Percentiles rank a stretch among this genome's conserved stretches.
Evolutionary conservation across 2,797 vertebrate genomes (phyloP).

Genomic region (Characodon lateralis): DNA sequence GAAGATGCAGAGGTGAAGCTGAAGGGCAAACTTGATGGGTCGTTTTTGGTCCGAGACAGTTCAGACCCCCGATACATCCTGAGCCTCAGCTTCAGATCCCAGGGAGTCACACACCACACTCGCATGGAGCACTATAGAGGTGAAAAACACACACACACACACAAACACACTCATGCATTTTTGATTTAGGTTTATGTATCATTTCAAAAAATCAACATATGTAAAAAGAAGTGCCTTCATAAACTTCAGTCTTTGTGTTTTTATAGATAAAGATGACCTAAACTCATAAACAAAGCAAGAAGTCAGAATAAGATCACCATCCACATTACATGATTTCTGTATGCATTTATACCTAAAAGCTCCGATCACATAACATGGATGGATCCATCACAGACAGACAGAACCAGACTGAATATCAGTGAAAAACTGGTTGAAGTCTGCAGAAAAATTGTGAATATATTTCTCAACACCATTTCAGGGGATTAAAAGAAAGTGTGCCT

Average conservation of each 20-base stretch:
- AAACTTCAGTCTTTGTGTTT: not conserved
- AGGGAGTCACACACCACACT: conserved; percentile 94
- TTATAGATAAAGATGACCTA: not conserved
- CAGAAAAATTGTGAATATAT: too few species aligned
- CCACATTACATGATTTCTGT: too few species aligned
- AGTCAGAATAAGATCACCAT: too few species aligned
- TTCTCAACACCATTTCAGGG: not conserved
- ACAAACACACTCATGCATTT: not conserved
- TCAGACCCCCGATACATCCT: conserved; percentile 96
- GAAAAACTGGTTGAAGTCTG: too few species aligned
- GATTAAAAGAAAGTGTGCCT: not conserved
- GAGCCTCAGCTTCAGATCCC: conserved; percentile 96
- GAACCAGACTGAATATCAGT: too few species aligned
- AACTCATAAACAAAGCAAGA: too few species aligned
- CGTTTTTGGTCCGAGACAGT: conserved; percentile 95
- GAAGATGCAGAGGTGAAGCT: conserved; percentile 98
- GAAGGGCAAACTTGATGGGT: conserved; percentile 93
- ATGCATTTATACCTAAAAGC: too few species aligned
- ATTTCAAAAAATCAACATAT: not conserved
- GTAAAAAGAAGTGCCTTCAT: not conserved
- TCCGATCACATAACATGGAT: too few species aligned
- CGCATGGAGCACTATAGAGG: conserved; percentile 92
- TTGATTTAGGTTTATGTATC: too few species aligned
- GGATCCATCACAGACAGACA: too few species aligned
- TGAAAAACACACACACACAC: conserved; percentile 36